Evolutionary conservation across 2,113 vertebrate genomes (phyloP), one percentile per base, ranked within the genome.

Genomic region (Sinocyclocheilus anophthalmus): DNA sequence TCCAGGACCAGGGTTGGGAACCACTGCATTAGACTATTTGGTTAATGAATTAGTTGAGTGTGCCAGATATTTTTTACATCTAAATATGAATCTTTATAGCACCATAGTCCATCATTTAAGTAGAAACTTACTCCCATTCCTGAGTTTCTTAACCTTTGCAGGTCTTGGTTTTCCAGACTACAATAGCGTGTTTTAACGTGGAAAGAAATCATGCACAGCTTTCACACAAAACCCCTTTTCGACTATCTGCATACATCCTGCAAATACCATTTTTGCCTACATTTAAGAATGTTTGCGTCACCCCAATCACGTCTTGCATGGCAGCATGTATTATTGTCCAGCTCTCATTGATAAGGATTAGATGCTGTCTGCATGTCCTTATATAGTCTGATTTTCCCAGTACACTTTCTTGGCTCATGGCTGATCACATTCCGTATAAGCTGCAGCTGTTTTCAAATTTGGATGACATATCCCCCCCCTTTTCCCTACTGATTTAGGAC

Each of bases 331-430:
- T 37, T 57, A 57, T 83, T 55, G 26, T 83, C 69, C 77, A 33
- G 9, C 37, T 26, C 94, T 95, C 94, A 94, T 94, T 95, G 96
- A 96, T 95, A 96, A 96, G 95, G 95, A 93, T 95, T 93, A 93
- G 93, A 93, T 93, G 95, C 94, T 91, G 94, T 95, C 95, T 96
- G 94, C 94, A 92, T 96, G 94, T 92, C 96, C 95, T 94, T 96
- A 96, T 97, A 96, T 96, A 95, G 96, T 93, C 89, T 91, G 93
- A 91, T 96, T 95, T 95, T 94, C 95, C 94, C 94, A 95, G 91
- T 92, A 91, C 91, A 88, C 88, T 89, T 86, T 91, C 92, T 93
- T 94, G 93, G 92, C 94, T 93, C 94, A 72, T 93, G 94, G 94
- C 94, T 88, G 93, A 75, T 93, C 92, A 91, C 94, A 95, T 95